Evolutionary conservation across 1,140 invertebrate genomes (phyloP).

Genomic region (Chlorops oryzae): DNA sequence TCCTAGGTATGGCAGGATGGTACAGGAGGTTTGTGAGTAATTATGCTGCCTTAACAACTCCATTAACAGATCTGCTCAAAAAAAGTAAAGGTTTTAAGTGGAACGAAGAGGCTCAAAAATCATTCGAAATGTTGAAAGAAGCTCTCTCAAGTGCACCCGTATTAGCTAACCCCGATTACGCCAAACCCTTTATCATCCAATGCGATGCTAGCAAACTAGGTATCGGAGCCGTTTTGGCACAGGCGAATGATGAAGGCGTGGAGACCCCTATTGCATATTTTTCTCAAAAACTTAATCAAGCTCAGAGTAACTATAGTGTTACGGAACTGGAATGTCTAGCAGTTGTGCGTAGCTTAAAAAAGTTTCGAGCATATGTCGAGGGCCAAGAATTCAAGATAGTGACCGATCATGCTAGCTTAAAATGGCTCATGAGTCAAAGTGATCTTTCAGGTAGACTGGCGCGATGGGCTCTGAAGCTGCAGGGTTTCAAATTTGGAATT

Average conservation of each 20-base stretch:
- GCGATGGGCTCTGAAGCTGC: too few relatives aligned
- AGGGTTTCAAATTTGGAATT: too few relatives aligned
- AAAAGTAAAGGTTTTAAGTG: not conserved
- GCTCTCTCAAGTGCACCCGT: not conserved
- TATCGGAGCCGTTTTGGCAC: slow-evolving; percentile 7
- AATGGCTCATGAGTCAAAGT: too few relatives aligned
- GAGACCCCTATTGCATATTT: slow-evolving; percentile 6
- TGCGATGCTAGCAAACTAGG: slow-evolving; percentile 12
- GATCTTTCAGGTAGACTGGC: too few relatives aligned
- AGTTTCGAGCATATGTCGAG: too few relatives aligned
- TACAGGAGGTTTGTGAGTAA: slow-evolving; percentile 40
- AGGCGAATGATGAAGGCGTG: slow-evolving; percentile 1
- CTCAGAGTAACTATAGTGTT: slow-evolving; percentile 9
- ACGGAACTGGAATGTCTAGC: slow-evolving; percentile 10
- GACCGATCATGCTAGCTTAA: too few relatives aligned
- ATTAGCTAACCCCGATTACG: slow-evolving; percentile 19
- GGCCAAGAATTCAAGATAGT: too few relatives aligned
- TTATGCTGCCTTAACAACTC: slow-evolving; percentile 25
- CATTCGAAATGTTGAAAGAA: slow-evolving; percentile 1
- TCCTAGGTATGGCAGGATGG: slow-evolving; percentile 35
- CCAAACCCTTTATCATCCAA: slow-evolving; percentile 12
- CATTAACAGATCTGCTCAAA: slow-evolving; percentile 4
- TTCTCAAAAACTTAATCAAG: slow-evolving; percentile 11
- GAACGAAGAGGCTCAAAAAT: slow-evolving; percentile 1
- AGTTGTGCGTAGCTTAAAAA: slow-evolving; percentile 4